Base-by-base conservation (phyloP, 2,113 vertebrate genomes). In the Monopterus albus region DNA sequence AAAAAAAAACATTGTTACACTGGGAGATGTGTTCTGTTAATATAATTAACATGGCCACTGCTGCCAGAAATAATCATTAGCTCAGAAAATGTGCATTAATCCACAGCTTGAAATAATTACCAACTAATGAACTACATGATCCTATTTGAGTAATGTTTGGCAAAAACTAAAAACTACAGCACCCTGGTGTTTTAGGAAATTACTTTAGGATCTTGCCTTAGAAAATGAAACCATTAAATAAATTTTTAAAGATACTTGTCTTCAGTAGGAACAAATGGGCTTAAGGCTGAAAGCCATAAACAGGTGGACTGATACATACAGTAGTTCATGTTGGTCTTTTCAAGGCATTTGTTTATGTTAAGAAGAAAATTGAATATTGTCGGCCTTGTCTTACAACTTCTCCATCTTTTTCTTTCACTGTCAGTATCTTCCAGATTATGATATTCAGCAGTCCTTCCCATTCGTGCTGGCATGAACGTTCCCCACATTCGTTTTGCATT, bases 401-500 rank as follows among this genome's bases (percentile, higher is more conserved):
- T 12, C 2, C 18, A 6, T 31, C 8, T 43, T 10, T 42, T 20
- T 23, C 14, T 42, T 15, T 28, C 14, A 26, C 28, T 49, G 18
- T 47, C 35, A 12, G 29, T 9, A 12, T 50, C 56, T 43, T 42
- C 26, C 51, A 72, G 42, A 65, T 31, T 61, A 31, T 47, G 50
- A 65, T 62, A 72, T 58, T 71, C 52, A 33, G 59, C 2, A 1
- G 67, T 13, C 46, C 42, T 13, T 61, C 45, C 39, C 1, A n/a
- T 74, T 63, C 42, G 53, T 57, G 12, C 55, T 50, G 26, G 35
- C 40, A 63, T 21, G 21, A 74, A 39, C 47, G 26, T 14, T 61
- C 52, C 49, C 56, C 52, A 50, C 21, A 31, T 69, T 78, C 1
- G 20, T 65, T 80, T 62, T 50, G 62, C 15, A 72, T 71, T 40